Evolutionary conservation across 2,888 invertebrate genomes (phyloP), one percentile per base, ranked within the genome.

Genomic region (Tinea pellionella): DNA sequence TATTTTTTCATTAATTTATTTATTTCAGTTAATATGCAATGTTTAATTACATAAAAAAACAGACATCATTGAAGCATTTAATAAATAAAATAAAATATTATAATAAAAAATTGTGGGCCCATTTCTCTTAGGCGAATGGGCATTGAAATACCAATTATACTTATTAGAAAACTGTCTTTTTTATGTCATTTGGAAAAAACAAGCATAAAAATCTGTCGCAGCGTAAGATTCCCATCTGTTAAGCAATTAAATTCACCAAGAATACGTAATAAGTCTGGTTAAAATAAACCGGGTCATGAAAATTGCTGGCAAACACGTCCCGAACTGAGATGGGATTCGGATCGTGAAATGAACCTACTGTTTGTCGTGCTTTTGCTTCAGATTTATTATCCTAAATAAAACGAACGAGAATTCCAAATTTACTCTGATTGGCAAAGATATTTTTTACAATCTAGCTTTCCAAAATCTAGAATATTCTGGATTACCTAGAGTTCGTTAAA

Each of bases 241-340:
- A 24, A 24, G 16, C 55, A 55, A 55, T 47, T 47, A 55, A 11
- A 55, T 29, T 13, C 29, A 4, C n/a, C 24, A 19, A 24, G 55
- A 55, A 55, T 55, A 55, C 55, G 55, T 55, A 55, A 55, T 55
- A 24, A 55, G 19, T 55, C 24, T 47, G 55, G 55, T 18, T 55
- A 55, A 55, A 55, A 19, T 19, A 55, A 18, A 55, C 8, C 18
- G 55, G 55, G n/a, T n/a, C 24, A 19, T 18, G 18, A 55, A 55
- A 55, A 16, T 47, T 18, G n/a, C 24, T n/a, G 11, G 19, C 19
- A 55, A 55, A 55, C 55, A 55, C 55, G 55, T 29, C 24, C 29
- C 19, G 12, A 18, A n/a, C 55, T 24, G 55, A n/a, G n/a, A 29
- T 55, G 12, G 55, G 24, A 29, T 55, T 55, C 47, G n/a, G 37